A percentile compares a stretch with the other conserved stretches of the same genome.
Evolutionary conservation across 2,888 invertebrate species (phyloP).

Genomic region (Lepidochrysops patricia): DNA sequence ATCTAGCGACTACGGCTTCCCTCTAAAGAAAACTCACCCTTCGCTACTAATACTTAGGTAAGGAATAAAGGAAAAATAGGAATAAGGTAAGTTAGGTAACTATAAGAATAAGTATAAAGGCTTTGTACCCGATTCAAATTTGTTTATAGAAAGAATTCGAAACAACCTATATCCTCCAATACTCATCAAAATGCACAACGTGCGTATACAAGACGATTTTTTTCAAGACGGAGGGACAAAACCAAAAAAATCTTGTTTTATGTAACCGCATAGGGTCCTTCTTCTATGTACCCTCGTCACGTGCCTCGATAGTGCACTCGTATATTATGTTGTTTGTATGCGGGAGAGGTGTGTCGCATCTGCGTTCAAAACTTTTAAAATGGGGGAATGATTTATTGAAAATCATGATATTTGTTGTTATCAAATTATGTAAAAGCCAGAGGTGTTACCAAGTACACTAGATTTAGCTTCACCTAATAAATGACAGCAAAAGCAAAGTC

Average conservation of each 20-base stretch:
- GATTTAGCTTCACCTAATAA: too few species aligned
- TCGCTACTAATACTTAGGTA: too few species aligned
- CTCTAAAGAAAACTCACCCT: too few species aligned
- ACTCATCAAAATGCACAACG: neutral
- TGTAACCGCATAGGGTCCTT: neutral
- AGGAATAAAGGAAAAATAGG: too few species aligned
- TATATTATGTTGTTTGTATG: conserved; percentile 53
- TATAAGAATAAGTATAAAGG: too few species aligned
- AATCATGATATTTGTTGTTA: too few species aligned
- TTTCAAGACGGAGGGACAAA: conserved; percentile 2
- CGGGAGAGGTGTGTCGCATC: conserved; percentile 55
- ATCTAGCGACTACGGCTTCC: too few species aligned
- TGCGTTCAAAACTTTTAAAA: conserved; percentile 60
- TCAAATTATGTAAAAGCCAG: too few species aligned
- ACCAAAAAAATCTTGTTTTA: neutral
- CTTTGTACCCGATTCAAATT: neutral
- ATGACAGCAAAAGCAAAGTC: too few species aligned
- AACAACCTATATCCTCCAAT: neutral
- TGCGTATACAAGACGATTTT: conserved; percentile 2
- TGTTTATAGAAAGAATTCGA: neutral
- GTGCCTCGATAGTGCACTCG: conserved; percentile 40
- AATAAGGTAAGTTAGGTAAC: too few species aligned
- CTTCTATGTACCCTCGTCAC: conserved; percentile 50
- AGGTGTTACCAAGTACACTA: too few species aligned
- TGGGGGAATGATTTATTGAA: neutral